phyloP scores from a whole-genome alignment of 1,140 invertebrate species.

The Leptopilina boulardi region DNA sequence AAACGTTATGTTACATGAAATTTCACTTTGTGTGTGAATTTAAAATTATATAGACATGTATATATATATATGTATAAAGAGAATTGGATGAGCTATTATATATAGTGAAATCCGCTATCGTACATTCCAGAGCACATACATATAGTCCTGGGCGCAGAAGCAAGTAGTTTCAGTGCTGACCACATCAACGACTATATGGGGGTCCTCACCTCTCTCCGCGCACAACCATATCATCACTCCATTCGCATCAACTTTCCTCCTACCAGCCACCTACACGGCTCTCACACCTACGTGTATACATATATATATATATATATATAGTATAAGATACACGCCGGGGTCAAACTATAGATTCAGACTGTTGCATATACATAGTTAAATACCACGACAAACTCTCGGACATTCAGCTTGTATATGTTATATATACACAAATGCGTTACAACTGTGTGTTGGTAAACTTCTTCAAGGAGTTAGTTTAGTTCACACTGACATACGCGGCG shows the following conservation, averaged over 20 bases:
- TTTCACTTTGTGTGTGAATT: neutral
- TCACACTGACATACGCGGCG: conserved; percentile 30
- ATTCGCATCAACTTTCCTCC: conserved; percentile 22
- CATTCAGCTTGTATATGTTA: neutral
- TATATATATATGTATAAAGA: no score
- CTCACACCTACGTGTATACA: conserved; percentile 52
- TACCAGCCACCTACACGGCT: conserved; percentile 56
- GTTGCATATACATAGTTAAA: conserved; percentile 13
- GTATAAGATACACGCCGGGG: conserved; percentile 33
- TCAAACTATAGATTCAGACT: conserved; percentile 31
- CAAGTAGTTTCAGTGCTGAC: conserved; percentile 26
- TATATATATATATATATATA: no score
- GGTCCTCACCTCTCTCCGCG: conserved; percentile 20
- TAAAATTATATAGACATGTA: no score
- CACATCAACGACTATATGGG: conserved; percentile 23
- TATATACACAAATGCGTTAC: neutral
- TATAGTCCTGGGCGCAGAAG: conserved; percentile 6
- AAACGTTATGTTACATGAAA: neutral
- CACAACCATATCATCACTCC: conserved; percentile 30
- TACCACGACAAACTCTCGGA: neutral
- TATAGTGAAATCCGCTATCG: conserved; percentile 6
- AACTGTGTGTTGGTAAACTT: conserved; percentile 1
- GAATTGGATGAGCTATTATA: conserved; percentile 4
- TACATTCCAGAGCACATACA: conserved; percentile 15
- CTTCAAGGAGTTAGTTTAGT: conserved; percentile 32